phyloP scores from a whole-genome alignment of 1,140 invertebrate genomes.

The Littorina saxatilis region DNA sequence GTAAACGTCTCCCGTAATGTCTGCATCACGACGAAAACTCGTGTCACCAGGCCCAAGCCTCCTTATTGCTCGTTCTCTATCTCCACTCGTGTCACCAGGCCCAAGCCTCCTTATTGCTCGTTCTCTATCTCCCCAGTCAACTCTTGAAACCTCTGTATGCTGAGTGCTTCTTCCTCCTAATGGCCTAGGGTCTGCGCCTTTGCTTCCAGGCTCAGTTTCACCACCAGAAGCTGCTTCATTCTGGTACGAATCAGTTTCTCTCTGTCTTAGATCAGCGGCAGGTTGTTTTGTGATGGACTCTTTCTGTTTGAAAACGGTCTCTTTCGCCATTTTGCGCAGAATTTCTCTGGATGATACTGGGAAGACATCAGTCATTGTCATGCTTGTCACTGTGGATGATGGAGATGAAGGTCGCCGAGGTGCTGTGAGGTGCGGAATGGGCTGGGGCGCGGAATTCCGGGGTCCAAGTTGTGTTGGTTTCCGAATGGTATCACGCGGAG shows the following conservation, averaged over 20 bases:
- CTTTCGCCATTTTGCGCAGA: constrained; percentile 2
- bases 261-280: no score
- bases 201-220: background rate
- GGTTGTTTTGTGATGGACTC: background rate
- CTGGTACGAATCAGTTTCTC: background rate
- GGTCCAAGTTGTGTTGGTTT: no score
- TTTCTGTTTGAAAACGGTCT: background rate
- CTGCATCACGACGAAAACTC: no score
- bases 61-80: no score
- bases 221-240: background rate
- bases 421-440: background rate
- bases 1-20: no score
- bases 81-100: no score
- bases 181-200: no score
- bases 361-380: constrained; percentile 9
- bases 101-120: no score
- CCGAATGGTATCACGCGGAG: background rate
- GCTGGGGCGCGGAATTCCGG: background rate
- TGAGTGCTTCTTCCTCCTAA: no score
- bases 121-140: no score
- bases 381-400: constrained; percentile 3
- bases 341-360: background rate
- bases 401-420: background rate
- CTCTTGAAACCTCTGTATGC: no score
- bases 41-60: no score